Evolutionary conservation across 2,888 invertebrate genomes (phyloP).

Genomic region (Eucriotettix oculatus): DNA sequence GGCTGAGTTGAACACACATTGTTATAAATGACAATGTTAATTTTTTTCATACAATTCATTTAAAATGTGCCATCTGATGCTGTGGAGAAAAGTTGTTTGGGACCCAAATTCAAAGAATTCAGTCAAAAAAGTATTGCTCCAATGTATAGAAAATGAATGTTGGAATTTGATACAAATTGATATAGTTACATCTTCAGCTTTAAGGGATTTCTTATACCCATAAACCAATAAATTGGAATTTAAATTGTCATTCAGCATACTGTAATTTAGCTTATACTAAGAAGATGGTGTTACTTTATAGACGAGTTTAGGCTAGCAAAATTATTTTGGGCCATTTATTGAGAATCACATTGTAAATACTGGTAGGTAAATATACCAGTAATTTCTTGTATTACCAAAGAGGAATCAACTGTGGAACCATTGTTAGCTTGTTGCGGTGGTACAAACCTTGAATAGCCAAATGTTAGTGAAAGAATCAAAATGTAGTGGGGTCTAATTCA

Average conservation of each 20-base stretch:
- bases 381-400: conserved; percentile 14
- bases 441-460: conserved; percentile 15
- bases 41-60: too few relatives aligned
- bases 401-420: conserved; percentile 12
- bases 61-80: too few relatives aligned
- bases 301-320: not conserved
- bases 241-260: not conserved
- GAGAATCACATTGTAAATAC: conserved; percentile 8
- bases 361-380: conserved; percentile 5
- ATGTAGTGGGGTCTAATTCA: conserved; percentile 11
- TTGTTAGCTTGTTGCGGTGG: conserved; percentile 12
- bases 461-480: conserved; percentile 13
- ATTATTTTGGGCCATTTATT: conserved; percentile 6
- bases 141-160: not conserved
- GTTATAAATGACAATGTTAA: too few relatives aligned
- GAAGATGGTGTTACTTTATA: not conserved
- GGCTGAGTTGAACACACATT: not conserved
- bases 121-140: not conserved
- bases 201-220: not conserved
- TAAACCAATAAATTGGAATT: not conserved
- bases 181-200: conserved; percentile 1
- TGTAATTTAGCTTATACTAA: not conserved
- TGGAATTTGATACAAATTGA: not conserved
- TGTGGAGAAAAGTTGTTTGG: too few relatives aligned
- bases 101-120: too few relatives aligned